phyloP scores from a whole-genome alignment of 2,113 vertebrate genomes.

The Carlito syrichta region DNA sequence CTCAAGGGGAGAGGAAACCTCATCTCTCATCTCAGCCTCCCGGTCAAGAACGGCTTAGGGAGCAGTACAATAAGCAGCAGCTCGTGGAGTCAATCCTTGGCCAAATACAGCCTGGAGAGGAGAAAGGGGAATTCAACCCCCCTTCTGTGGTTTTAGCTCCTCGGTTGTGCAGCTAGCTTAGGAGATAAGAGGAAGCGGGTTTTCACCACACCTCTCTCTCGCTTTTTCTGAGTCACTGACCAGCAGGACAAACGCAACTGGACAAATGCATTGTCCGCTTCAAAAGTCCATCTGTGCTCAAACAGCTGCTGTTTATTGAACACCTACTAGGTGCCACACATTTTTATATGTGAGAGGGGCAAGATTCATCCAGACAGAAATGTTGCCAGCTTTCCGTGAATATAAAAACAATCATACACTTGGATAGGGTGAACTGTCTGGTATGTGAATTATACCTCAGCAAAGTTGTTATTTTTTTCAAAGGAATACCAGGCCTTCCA shows the following conservation, averaged over 20 bases:
- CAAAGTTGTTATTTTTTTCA: not conserved
- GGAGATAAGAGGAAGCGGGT: not conserved
- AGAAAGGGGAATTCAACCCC: not conserved
- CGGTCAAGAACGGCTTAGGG: not conserved
- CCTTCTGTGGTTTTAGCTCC: not conserved
- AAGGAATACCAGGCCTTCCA: not conserved
- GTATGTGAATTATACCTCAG: not conserved
- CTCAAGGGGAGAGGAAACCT: not conserved
- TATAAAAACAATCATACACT: not conserved
- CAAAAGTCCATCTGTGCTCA: not conserved
- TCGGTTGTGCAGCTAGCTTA: not conserved
- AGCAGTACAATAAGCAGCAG: fast-evolving
- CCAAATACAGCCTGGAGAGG: not conserved
- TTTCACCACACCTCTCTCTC: not conserved
- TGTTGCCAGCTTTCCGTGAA: not conserved
- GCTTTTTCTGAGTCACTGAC: not conserved
- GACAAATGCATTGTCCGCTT: not conserved
- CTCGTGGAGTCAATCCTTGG: not conserved
- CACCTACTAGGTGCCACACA: not conserved
- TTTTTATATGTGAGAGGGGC: not conserved
- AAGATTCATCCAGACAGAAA: not conserved
- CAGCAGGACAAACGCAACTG: not conserved
- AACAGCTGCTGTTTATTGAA: not conserved
- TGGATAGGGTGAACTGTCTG: not conserved
- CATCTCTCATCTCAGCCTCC: not conserved